phyloP scores from a whole-genome alignment of 2,797 vertebrate species.

The Megaceryle alcyon region DNA sequence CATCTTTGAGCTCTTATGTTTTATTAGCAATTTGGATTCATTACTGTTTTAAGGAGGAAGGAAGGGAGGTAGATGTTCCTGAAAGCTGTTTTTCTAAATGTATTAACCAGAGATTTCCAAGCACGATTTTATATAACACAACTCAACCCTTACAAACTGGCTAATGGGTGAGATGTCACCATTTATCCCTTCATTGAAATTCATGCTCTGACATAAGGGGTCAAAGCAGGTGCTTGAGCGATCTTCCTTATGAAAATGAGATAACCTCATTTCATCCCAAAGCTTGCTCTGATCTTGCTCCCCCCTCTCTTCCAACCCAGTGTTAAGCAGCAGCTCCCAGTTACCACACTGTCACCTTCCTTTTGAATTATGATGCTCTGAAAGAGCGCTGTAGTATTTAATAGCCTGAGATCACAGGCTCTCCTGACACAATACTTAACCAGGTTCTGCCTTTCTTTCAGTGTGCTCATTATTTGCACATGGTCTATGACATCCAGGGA shows the following conservation, averaged over 20 bases:
- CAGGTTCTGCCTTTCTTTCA: slow-evolving; percentile 67
- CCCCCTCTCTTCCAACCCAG: not conserved
- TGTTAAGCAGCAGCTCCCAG: slow-evolving; percentile 33
- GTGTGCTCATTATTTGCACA: slow-evolving; percentile 67
- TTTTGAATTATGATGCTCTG: slow-evolving; percentile 67
- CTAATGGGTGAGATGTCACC: slow-evolving; percentile 33
- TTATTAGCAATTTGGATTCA: slow-evolving; percentile 83
- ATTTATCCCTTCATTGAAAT: slow-evolving; percentile 63
- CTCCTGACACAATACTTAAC: slow-evolving; percentile 55
- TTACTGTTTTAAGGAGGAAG: slow-evolving; percentile 80
- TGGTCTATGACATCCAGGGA: slow-evolving; percentile 63
- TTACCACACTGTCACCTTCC: slow-evolving; percentile 48
- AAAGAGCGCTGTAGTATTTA: slow-evolving; percentile 65
- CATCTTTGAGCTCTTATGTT: slow-evolving; percentile 78
- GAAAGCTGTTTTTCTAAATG: slow-evolving; percentile 78
- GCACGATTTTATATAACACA: slow-evolving; percentile 62
- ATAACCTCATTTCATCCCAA: slow-evolving; percentile 59
- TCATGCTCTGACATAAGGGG: slow-evolving; percentile 48
- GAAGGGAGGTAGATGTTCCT: slow-evolving; percentile 78
- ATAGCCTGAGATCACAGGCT: slow-evolving; percentile 71
- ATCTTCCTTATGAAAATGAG: slow-evolving; percentile 67
- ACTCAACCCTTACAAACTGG: slow-evolving; percentile 11
- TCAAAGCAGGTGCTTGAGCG: slow-evolving; percentile 42
- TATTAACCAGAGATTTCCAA: slow-evolving; percentile 78
- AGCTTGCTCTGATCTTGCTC: slow-evolving; percentile 20